Conservation (phyloP, 1,140 invertebrate species). For the Orussus abietinus region DNA sequence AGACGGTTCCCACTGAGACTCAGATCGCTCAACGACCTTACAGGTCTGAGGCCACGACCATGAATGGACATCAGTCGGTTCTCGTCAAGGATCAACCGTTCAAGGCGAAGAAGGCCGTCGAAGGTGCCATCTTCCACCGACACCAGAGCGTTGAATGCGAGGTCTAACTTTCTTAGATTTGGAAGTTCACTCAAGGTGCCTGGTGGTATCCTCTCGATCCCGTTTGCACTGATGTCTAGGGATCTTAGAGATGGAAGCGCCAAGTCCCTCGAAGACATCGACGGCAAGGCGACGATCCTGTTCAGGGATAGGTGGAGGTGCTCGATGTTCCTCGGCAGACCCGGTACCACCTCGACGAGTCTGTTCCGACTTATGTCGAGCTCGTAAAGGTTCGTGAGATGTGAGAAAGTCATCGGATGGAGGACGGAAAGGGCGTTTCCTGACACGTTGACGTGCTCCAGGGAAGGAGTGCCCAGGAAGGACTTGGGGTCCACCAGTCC, state of each 20-base stretch:
- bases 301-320: conserved; percentile 73
- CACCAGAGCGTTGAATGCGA: conserved; percentile 74
- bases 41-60: conserved; percentile 62
- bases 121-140: conserved; percentile 68
- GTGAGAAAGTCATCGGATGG: conserved; percentile 70
- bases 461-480: conserved; percentile 65
- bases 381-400: conserved; percentile 70
- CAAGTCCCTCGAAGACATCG: conserved; percentile 61
- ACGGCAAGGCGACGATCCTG: conserved; percentile 64
- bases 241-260: conserved; percentile 66
- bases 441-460: conserved; percentile 78
- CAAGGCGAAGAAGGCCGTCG: conserved; percentile 65
- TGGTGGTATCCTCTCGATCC: conserved; percentile 65
- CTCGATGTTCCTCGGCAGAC: conserved; percentile 72
- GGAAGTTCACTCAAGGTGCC: conserved; percentile 65
- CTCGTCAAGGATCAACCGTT: conserved; percentile 71
- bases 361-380: conserved; percentile 75
- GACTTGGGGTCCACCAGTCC: conserved; percentile 66
- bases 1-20: conserved; percentile 74
- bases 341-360: conserved; percentile 66
- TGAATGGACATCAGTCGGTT: conserved; percentile 70
- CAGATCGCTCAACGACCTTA: conserved; percentile 63
- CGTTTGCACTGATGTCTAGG: conserved; percentile 74
- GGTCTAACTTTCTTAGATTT: conserved; percentile 67
- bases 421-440: conserved; percentile 64